phyloP scores from a whole-genome alignment of 2,888 invertebrate genomes.

The Hecatera dysodea region DNA sequence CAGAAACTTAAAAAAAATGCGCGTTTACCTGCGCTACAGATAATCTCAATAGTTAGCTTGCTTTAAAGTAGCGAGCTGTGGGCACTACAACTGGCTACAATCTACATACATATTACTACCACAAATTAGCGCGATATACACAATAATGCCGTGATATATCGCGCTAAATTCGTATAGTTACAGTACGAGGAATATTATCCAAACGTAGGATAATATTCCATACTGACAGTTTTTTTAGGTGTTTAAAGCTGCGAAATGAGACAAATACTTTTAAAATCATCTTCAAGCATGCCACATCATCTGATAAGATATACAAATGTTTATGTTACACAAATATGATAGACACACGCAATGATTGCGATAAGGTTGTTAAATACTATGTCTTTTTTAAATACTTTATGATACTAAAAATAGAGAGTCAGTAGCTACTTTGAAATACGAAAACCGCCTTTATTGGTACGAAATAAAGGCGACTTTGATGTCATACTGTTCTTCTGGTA shows the following conservation, averaged over 20 bases:
- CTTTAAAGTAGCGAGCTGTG: slow-evolving; percentile 5
- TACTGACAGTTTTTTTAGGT: not conserved
- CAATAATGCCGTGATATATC: no score
- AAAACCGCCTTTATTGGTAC: slow-evolving; percentile 5
- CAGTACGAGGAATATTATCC: slow-evolving; percentile 6
- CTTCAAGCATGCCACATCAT: not conserved
- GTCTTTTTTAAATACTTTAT: slow-evolving; percentile 9
- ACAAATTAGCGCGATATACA: slow-evolving; percentile 1
- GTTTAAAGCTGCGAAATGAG: slow-evolving; percentile 40
- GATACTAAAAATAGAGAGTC: not conserved
- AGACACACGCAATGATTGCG: not conserved
- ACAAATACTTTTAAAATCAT: not conserved
- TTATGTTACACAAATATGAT: not conserved
- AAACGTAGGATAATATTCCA: slow-evolving; percentile 19
- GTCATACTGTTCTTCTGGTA: not conserved
- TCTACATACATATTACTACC: slow-evolving; percentile 15
- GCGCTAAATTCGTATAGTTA: slow-evolving; percentile 8
- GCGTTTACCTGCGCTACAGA: slow-evolving; percentile 2
- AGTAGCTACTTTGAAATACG: not conserved
- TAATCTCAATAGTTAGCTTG: slow-evolving; percentile 36
- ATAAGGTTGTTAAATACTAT: slow-evolving; percentile 1
- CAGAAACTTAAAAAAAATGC: not conserved
- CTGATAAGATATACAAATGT: slow-evolving; percentile 9
- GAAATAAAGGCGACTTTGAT: not conserved
- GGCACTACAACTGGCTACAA: slow-evolving; percentile 1